These are phyloP conservation scores for Tinea trinotella DNA, from an alignment of 2,888 invertebrate species.

Conservation along the genomic window DNA sequence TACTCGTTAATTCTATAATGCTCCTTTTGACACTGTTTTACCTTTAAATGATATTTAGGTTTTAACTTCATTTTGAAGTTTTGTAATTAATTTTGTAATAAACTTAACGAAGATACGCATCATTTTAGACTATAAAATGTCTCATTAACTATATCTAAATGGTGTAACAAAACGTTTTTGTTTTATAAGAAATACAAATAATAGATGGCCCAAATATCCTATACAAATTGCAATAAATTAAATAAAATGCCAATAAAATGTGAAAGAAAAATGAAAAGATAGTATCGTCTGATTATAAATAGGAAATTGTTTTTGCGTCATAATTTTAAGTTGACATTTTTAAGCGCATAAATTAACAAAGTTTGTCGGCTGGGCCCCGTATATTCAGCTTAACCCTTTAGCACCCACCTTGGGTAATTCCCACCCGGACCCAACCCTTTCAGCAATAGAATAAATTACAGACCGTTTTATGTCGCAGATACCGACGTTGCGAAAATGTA, in stretches of 20 bases:
- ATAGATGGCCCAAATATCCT: no score
- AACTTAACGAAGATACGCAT: no score
- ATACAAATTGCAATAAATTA: background rate
- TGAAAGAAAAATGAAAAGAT: slow-evolving; percentile 10
- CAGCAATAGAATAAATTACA: slow-evolving; percentile 74
- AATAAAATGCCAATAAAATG: background rate
- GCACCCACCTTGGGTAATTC: slow-evolving; percentile 73
- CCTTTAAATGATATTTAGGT: background rate
- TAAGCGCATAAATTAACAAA: slow-evolving; percentile 73
- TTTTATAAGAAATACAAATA: no score
- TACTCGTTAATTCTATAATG: slow-evolving; percentile 30
- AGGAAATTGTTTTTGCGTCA: slow-evolving; percentile 70
- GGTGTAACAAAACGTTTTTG: no score
- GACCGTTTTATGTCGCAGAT: slow-evolving; percentile 70
- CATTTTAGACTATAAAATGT: no score
- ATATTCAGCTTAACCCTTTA: slow-evolving; percentile 72
- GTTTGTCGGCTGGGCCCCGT: slow-evolving; percentile 67
- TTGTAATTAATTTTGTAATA: no score
- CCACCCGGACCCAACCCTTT: slow-evolving; percentile 70
- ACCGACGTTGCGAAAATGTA: slow-evolving; percentile 67
- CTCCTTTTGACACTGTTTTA: slow-evolving; percentile 2
- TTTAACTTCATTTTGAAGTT: no score
- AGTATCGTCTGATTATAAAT: slow-evolving; percentile 10
- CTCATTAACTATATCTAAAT: no score
- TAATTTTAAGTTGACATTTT: slow-evolving; percentile 72